These are phyloP conservation scores for Hipparchia sbordonii DNA, from an alignment of 2,888 invertebrate genomes.

Conservation along the genomic window DNA sequence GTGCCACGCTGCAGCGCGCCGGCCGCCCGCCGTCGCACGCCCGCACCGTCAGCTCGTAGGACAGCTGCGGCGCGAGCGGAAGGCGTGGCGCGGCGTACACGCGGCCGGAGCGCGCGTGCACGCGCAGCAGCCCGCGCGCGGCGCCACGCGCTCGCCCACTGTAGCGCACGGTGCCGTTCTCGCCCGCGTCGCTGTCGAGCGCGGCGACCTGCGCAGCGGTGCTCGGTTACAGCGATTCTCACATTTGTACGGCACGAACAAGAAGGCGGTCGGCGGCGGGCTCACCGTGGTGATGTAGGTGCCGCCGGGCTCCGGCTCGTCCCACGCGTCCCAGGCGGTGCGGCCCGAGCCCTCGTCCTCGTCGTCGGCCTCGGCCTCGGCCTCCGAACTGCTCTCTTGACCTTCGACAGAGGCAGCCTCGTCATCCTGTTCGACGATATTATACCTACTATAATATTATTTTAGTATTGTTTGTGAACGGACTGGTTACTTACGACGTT, in stretches of 20 bases:
- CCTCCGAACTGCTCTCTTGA: conserved; percentile 57
- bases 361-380: conserved; percentile 59
- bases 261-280: neutral
- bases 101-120: conserved; percentile 91
- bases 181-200: conserved; percentile 90
- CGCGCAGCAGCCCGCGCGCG: conserved; percentile 90
- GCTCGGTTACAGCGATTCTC: too few species aligned
- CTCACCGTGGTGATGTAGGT: conserved; percentile 63
- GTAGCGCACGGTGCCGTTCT: conserved; percentile 92
- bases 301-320: conserved; percentile 48
- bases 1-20: conserved; percentile 88
- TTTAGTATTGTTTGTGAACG: too few species aligned
- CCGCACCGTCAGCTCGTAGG: conserved; percentile 64
- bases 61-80: conserved; percentile 68
- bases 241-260: neutral
- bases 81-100: conserved; percentile 87
- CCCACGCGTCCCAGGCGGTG: conserved; percentile 53
- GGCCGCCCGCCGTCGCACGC: conserved; percentile 92
- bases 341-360: conserved; percentile 42
- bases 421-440: conserved; percentile 45
- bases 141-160: conserved; percentile 85
- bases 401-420: conserved; percentile 43
- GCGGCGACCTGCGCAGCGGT: conserved; percentile 86
- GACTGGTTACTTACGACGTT: too few species aligned
- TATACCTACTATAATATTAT: too few species aligned